Percentiles rank a stretch among this genome's conserved stretches.
Evolutionary conservation across 1,140 invertebrate genomes (phyloP).

Genomic region (Pomacea maculata): DNA sequence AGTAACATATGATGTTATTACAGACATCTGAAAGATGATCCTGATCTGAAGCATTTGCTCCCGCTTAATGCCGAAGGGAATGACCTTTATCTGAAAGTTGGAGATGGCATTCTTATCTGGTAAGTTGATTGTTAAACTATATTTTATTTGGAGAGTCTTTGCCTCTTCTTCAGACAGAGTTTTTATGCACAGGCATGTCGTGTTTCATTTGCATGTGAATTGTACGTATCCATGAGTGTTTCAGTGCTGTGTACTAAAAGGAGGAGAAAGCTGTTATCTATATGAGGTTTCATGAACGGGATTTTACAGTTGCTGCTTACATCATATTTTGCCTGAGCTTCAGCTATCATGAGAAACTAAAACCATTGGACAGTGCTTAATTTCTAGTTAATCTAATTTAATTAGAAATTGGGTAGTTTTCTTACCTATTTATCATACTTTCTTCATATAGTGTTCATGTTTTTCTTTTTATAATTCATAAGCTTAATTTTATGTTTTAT

Average conservation of each 20-base stretch:
- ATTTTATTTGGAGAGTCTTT: not conserved
- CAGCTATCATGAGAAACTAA: too few relatives aligned
- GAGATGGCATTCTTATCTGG: conserved; percentile 97
- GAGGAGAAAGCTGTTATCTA: not conserved
- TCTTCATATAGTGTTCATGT: not conserved
- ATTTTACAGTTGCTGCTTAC: not conserved
- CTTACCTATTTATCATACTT: not conserved
- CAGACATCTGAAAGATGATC: conserved; percentile 85
- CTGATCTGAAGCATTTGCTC: conserved; percentile 87
- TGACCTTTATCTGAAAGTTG: conserved; percentile 90
- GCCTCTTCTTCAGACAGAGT: not conserved
- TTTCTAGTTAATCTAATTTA: not conserved
- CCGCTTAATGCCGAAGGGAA: conserved; percentile 92
- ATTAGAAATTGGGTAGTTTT: not conserved
- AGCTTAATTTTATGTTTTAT: not conserved
- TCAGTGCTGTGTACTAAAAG: too few relatives aligned
- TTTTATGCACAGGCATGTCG: not conserved
- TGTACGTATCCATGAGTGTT: not conserved
- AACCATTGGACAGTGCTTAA: not conserved
- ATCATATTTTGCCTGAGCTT: too few relatives aligned
- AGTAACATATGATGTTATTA: not conserved
- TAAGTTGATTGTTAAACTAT: conserved; percentile 63
- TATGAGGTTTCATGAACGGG: not conserved
- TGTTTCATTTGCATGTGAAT: not conserved
- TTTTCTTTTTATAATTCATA: not conserved